Base-by-base conservation (phyloP, 2,797 vertebrate genomes). In the Smutsia temminckii region DNA sequence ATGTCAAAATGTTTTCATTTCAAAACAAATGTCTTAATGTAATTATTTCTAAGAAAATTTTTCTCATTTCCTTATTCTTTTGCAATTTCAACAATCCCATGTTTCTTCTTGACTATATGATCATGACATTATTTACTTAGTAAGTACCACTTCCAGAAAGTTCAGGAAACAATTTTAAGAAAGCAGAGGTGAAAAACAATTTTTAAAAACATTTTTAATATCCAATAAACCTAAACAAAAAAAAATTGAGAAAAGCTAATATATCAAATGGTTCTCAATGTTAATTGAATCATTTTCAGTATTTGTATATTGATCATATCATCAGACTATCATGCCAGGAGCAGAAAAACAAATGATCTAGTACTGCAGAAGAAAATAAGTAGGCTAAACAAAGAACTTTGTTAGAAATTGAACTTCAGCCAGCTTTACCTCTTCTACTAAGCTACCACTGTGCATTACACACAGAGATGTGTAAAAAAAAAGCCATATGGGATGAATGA, bases 1-100 rank as follows among this genome's bases (percentile, higher is more conserved):
- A 85, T 59, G 21, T 71, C 69, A 77, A 61, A 72, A 85, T 42
- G 12, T 81, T 89, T 95, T 94, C 23, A 64, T 89, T 34, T 96
- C 32, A 85, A 95, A 79, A 72, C 2, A 85, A 46, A 85, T 74
- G 42, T 88, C n/a, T 81, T 79, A 40, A 46, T 37, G 32, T 79
- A 49, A 88, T 85, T 75, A 79, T 84, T 95, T 69, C 49, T 46
- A 75, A 91, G 83, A 59, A 69, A 84, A 83, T 23, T 34, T 61
- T 81, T 85, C 55, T 94, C 34, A 94, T 63, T 95, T 94, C 63
- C 40, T 94, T 81, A 64, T 78, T 66, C 9, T 94, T 85, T 94
- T 74, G 37, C 51, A 90, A 75, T 85, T 92, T 88, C 69, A 40
- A 49, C 27, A 89, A 86, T 53, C 55, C 13, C 77, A 2, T 49